Evolutionary conservation across 2,797 vertebrate genomes (phyloP), one percentile per base, ranked within the genome.

Genomic region (Scarus forsteni): DNA sequence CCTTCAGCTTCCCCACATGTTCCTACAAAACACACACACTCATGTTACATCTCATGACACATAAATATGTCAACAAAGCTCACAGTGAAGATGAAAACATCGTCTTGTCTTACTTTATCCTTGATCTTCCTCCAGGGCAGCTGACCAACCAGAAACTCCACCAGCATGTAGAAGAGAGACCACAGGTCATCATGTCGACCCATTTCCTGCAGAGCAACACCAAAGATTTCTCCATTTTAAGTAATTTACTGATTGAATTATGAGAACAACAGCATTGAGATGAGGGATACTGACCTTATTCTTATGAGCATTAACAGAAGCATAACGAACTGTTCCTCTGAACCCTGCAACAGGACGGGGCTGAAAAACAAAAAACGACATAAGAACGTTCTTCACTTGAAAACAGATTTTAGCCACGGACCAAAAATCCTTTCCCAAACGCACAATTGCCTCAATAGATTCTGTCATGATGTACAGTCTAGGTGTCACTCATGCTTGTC

Each of bases 101-200:
- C 44, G 35, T 0, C 15, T 11, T 13, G 14, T 62, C 91, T 94
- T 88, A 98, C 98, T 94, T 99, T 99, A 89, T 99, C 97, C 88
- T 99, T 99, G 89, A 99, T 99, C 93, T 99, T 99, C 86, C 98
- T 96, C 98, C 98, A 99, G 6, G 98, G 98, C 83, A 99, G 81
- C 75, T 99, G 98, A 44, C 98, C 98, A 59, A 98, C 95, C 66
- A 98, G 94, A 90, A 99, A 99, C 82, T 99, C 98, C 75, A 99
- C 97, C 90, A 99, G 91, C 98, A 99, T 99, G 93, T 99, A 99
- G 93, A 98, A 99, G 48, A 99, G 94, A 77, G 98, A 99, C 98
- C 98, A 99, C 66, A 99, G 95, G 86, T 99, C 98, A 71, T 99
- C 98, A 59, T 99, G 98, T 40, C 98, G 95, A 70, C 98, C 98